Conservation (phyloP, 2,113 vertebrate species). For the Sinocyclocheilus rhinocerous region DNA sequence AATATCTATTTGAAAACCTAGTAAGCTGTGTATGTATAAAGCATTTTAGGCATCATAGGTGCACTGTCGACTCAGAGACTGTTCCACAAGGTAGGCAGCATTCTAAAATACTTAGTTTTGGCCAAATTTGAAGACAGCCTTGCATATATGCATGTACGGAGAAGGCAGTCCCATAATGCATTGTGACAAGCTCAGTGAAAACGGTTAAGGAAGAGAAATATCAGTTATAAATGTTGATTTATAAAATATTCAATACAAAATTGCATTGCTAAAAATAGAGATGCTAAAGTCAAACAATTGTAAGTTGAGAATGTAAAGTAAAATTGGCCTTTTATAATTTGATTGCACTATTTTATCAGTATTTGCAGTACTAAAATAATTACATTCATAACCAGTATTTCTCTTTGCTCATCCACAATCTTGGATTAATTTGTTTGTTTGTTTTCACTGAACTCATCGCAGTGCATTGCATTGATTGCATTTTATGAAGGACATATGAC, state of each 20-base stretch:
- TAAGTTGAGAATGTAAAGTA: background rate
- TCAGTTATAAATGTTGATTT: background rate
- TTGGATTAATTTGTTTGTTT: background rate
- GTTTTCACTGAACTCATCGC: background rate
- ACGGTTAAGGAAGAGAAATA: background rate
- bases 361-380: background rate
- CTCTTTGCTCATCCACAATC: background rate
- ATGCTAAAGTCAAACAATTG: background rate
- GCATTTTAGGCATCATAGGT: slow-evolving; percentile 9
- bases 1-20: slow-evolving; percentile 10
- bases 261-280: background rate
- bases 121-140: background rate
- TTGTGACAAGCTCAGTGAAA: too few relatives aligned
- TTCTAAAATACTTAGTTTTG: background rate
- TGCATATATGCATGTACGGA: background rate
- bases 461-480: background rate
- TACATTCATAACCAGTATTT: background rate
- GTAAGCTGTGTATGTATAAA: background rate
- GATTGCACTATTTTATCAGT: background rate
- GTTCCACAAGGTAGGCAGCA: background rate
- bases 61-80: background rate
- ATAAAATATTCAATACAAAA: background rate
- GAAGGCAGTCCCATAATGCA: background rate
- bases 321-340: background rate
- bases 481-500: background rate